phyloP scores from a whole-genome alignment of 2,888 invertebrate species.

The Platycheirus albimanus region DNA sequence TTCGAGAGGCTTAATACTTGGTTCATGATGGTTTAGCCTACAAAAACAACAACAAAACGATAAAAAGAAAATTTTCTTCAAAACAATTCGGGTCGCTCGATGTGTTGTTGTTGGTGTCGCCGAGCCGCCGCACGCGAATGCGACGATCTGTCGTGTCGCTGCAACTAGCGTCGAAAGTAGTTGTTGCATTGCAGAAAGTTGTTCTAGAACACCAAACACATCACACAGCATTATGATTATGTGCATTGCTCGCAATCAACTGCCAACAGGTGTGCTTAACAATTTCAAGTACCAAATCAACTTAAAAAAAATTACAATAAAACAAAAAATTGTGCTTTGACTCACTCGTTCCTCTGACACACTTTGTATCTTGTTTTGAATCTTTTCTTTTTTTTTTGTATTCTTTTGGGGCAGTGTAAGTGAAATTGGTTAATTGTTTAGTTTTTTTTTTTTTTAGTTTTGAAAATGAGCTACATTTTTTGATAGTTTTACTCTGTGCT shows the following conservation, averaged over 20 bases:
- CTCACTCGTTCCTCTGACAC: conserved; percentile 80
- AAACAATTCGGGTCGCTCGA: conserved; percentile 67
- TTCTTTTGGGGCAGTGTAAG: conserved; percentile 77
- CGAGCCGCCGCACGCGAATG: neutral
- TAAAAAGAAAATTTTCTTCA: conserved; percentile 51
- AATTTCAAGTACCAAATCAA: conserved; percentile 10
- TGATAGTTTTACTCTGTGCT: too few relatives aligned
- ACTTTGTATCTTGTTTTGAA: conserved; percentile 76
- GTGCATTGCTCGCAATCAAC: conserved; percentile 32
- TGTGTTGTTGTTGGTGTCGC: too few relatives aligned
- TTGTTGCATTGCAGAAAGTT: conserved; percentile 71
- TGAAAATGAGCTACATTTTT: too few relatives aligned
- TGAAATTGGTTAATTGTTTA: conserved; percentile 79
- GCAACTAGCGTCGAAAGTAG: conserved; percentile 62
- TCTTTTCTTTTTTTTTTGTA: too few relatives aligned
- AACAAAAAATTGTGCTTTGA: conserved; percentile 49
- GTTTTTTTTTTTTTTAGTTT: neutral
- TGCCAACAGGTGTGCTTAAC: conserved; percentile 50
- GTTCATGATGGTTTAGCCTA: neutral
- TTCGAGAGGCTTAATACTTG: conserved; percentile 24
- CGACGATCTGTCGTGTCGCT: conserved; percentile 30
- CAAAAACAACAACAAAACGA: neutral
- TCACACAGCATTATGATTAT: neutral
- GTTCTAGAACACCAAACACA: conserved; percentile 63
- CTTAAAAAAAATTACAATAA: conserved; percentile 4